Evolutionary conservation across 2,888 invertebrate genomes (phyloP), one percentile per base, ranked within the genome.

Genomic region (Agapostemon virescens): DNA sequence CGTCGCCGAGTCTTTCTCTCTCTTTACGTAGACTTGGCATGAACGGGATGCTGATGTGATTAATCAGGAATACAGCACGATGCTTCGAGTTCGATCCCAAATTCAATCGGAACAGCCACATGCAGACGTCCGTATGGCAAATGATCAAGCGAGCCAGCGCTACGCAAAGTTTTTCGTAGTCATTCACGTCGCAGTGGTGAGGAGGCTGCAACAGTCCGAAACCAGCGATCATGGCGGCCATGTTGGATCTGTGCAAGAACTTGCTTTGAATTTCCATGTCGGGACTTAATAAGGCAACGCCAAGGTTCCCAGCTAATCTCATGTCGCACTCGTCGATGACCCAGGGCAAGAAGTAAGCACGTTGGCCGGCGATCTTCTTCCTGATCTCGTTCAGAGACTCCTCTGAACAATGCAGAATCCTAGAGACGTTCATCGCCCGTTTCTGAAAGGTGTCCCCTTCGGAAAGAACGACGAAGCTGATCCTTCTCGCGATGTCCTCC

Each of bases 301-400:
- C 52, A 9, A 88, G 82, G 6, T 67, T 77, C 0, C 85, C 88
- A 11, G 88, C 82, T 4, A 88, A 23, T 30, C 82, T 82, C 40
- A 89, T 71, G n/a, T 89, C 89, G 68, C 88, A 89, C 58, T 89
- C 89, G 71, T 89, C 89, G 55, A 89, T 66, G 20, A 88, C 76
- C 83, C 82, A 86, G 0, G 89, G 88, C 13, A 89, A 68, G n/a
- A 84, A 79, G 20, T 81, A 89, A 2, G 85, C 84, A 2, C 70
- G 61, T 40, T 83, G 87, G 1, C 71, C 84, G 2, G 40, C 66
- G n/a, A 87, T 84, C 40, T 69, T 82, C 3, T 38, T 73, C 15
- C 36, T 72, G 2, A 89, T 84, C 20, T 75, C 82, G 0, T 69
- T 38, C 5, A 88, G 26, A 4, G 88, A 84, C 3, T 82, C 79